These are phyloP conservation scores for Cephus spinipes DNA, from an alignment of 2,888 invertebrate genomes.

Conservation along the genomic window DNA sequence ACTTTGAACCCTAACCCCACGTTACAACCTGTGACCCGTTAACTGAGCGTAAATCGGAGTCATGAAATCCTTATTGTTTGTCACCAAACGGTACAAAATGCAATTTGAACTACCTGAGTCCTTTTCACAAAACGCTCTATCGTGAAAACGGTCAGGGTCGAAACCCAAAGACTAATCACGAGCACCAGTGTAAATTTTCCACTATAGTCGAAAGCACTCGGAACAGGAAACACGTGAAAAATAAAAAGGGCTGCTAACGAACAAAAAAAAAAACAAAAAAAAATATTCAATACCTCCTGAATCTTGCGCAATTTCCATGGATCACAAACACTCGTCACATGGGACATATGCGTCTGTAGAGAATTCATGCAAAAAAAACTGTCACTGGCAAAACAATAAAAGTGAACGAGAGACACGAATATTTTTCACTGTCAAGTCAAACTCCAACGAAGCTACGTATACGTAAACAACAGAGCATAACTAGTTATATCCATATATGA, in stretches of 20 bases:
- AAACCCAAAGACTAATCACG: not conserved
- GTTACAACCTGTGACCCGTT: not conserved
- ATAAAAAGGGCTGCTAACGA: not conserved
- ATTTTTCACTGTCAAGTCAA: not conserved
- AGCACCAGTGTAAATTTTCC: not conserved
- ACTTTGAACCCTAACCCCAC: not conserved
- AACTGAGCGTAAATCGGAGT: not conserved
- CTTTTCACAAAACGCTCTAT: not conserved
- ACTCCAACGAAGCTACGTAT: not conserved
- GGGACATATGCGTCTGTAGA: not conserved
- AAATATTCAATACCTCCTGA: not conserved
- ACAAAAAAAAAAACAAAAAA: not conserved
- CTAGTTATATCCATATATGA: not conserved
- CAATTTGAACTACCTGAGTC: not conserved
- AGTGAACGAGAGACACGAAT: not conserved
- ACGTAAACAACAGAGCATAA: not conserved
- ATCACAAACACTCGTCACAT: not conserved
- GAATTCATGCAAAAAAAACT: not conserved
- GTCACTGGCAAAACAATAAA: not conserved
- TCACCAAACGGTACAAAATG: not conserved
- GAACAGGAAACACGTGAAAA: not conserved
- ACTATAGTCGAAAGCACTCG: not conserved
- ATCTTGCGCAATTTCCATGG: not conserved
- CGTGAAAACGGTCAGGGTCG: not conserved
- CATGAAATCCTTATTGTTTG: not conserved